phyloP scores from a whole-genome alignment of 23 tunicate genomes.

The Trididemnum miniatum region DNA sequence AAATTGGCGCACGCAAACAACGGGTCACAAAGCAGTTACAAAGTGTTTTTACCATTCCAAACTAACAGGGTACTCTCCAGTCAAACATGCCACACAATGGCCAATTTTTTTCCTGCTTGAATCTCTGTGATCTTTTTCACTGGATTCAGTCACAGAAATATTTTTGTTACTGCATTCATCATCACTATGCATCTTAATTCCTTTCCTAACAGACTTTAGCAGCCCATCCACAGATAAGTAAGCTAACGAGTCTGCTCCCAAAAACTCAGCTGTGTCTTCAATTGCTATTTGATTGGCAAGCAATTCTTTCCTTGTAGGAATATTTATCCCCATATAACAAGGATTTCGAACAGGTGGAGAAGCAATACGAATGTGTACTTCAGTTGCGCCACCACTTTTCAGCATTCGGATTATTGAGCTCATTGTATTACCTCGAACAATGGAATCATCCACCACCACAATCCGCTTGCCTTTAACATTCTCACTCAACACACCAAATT shows the following conservation, averaged over 20 bases:
- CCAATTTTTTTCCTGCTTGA: constrained; percentile 29
- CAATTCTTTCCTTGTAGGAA: constrained; percentile 69
- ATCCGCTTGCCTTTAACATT: constrained; percentile 71
- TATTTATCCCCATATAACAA: constrained; percentile 90
- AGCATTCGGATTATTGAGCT: constrained; percentile 59
- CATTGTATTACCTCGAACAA: constrained; percentile 89
- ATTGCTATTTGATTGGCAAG: constrained; percentile 57
- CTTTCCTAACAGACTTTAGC: constrained; percentile 45
- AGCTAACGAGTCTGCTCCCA: constrained; percentile 67
- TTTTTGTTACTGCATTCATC: too few species aligned
- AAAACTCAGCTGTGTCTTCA: constrained; percentile 51
- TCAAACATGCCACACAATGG: constrained; percentile 82
- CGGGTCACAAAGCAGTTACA: too few species aligned
- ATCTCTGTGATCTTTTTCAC: too few species aligned
- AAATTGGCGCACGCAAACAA: too few species aligned
- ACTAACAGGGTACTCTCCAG: constrained; percentile 71
- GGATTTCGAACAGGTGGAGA: constrained; percentile 79
- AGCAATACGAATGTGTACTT: constrained; percentile 83
- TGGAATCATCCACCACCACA: constrained; percentile 86
- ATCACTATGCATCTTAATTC: constrained; percentile 23
- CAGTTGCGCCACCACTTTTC: constrained; percentile 63
- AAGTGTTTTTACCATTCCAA: constrained; percentile 71
- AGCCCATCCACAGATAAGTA: constrained; percentile 71
- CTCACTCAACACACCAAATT: constrained; percentile 76
- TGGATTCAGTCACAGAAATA: too few species aligned